Base-by-base conservation (phyloP, 2,797 vertebrate species). In the Heteromormyrus szaboi region DNA sequence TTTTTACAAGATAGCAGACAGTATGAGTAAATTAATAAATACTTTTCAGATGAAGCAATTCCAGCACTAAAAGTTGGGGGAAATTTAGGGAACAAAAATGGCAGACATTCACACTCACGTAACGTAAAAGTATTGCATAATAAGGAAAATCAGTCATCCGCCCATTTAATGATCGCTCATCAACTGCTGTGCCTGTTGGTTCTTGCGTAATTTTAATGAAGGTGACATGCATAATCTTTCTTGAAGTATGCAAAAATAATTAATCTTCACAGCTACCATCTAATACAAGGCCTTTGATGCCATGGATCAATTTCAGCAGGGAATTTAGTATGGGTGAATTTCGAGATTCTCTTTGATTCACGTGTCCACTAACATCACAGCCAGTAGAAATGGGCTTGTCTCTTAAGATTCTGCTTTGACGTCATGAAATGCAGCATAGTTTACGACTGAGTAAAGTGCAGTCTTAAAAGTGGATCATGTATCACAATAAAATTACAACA, bases 61-160 rank as follows among this genome's bases (percentile, higher is more conserved):
- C 81, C 81, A 50, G 81, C 9, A 84, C 41, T 84, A 84, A 84
- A 84, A 37, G 65, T 68, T 68, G 12, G 65, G 65, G 29, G 79
- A 4, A 25, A 37, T 48, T 19, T 25, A 48, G 85, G 53, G 2
- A 53, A 85, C 22, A 33, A 50, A 41, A 37, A 56, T 19, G 51
- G 7, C 22, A 29, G 22, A 41, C 87, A 88, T 76, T 76, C 68
- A 29, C 62, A 33, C 41, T 87, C 87, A 33, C 48, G 11, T 76
- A 88, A 83, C 50, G 33, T 12, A 88, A 37, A 68, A 88, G 46
- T 76, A 88, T 88, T 88, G 48, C 87, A 76, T 88, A 51, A 88
- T 17, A 88, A 88, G 33, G 22, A 50, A 46, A 41, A 84, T 86
- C 51, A 87, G 17, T 62, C 53, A 65, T 65, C 7, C 41, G 1